Evolutionary conservation across 2,113 vertebrate genomes (phyloP).

Genomic region (Zosterops lateralis): DNA sequence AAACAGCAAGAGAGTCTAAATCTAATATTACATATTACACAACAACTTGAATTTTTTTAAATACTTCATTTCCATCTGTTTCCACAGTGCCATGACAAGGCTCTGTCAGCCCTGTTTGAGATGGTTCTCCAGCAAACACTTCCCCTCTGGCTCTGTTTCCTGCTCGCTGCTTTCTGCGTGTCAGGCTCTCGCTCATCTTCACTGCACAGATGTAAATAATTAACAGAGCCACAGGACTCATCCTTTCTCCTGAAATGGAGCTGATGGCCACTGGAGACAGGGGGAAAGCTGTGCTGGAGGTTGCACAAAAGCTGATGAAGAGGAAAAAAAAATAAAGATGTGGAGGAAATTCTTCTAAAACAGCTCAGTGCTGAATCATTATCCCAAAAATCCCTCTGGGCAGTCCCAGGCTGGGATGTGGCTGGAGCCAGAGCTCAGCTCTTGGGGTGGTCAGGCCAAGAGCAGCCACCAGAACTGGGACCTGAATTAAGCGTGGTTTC

Average conservation of each 20-base stretch:
- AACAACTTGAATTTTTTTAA: neutral
- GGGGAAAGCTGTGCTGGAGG: neutral
- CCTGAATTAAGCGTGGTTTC: neutral
- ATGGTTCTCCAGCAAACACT: neutral
- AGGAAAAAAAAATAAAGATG: neutral
- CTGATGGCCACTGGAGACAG: neutral
- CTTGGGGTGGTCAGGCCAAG: neutral
- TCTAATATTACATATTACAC: neutral
- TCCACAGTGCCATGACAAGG: neutral
- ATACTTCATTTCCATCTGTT: neutral
- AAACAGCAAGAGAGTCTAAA: neutral
- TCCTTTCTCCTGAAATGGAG: neutral
- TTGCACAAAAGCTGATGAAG: neutral
- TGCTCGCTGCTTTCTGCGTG: neutral
- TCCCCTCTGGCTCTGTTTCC: neutral
- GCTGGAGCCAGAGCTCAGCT: neutral
- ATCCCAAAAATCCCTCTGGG: neutral
- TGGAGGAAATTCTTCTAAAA: neutral
- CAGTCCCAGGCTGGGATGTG: neutral
- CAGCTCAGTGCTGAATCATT: neutral
- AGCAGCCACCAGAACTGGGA: fast-evolving
- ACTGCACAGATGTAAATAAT: neutral
- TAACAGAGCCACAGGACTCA: neutral
- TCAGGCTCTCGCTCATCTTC: neutral
- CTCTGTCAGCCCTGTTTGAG: neutral